Evolutionary conservation across 2,797 vertebrate species (phyloP).

Genomic region (Champsocephalus gunnari): DNA sequence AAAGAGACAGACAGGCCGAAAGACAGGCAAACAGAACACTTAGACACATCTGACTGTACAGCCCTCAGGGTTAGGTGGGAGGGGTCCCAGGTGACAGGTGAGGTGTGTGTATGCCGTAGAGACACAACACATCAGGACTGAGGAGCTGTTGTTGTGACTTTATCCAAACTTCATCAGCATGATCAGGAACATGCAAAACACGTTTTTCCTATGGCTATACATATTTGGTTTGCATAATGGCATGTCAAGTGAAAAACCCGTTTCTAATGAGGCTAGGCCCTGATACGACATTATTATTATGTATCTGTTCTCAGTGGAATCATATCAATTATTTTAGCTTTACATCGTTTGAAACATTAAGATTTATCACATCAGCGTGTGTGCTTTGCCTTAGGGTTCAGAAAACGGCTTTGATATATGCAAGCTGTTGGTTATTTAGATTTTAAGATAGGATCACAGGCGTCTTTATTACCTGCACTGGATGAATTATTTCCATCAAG

Average conservation of each 20-base stretch:
- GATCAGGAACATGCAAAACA: slow-evolving; percentile 16
- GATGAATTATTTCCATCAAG: neutral
- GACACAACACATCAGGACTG: slow-evolving; percentile 3
- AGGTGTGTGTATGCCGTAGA: neutral
- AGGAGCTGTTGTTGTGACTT: neutral
- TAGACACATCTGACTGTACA: neutral
- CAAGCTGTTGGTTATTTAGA: neutral
- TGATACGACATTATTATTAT: neutral
- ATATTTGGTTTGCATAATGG: slow-evolving; percentile 14
- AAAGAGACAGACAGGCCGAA: slow-evolving; percentile 22
- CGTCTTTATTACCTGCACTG: neutral
- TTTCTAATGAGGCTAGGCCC: neutral
- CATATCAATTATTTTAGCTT: neutral
- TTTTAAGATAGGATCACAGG: neutral
- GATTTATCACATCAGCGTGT: neutral
- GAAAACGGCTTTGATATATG: neutral
- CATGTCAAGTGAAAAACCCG: neutral
- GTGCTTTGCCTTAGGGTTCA: neutral
- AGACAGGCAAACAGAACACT: neutral
- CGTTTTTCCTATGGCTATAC: neutral
- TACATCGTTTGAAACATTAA: neutral
- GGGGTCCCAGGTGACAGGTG: slow-evolving; percentile 24
- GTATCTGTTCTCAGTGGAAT: neutral
- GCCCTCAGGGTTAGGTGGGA: slow-evolving; percentile 20
- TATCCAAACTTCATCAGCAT: slow-evolving; percentile 1